Evolutionary conservation across 2,797 vertebrate species (phyloP), one percentile per base, ranked within the genome.

Genomic region (Ctenopoma multispine): DNA sequence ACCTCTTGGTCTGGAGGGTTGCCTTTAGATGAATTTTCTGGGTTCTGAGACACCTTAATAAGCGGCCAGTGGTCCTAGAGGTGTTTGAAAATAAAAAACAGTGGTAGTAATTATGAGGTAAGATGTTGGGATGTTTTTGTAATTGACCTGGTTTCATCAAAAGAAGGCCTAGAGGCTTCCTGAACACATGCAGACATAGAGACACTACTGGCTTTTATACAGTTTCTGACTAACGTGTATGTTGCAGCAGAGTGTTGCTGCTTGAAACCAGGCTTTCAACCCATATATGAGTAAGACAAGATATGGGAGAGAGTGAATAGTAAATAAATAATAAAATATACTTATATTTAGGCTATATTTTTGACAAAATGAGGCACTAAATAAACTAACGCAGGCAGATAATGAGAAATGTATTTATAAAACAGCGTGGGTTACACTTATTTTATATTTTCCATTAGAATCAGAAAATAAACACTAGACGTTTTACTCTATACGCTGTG

Each of bases 91-190:
- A 71, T 59, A 55, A 48, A 49, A 73, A 63, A 79, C 71, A 79
- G 68, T 74, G 59, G 49, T 29, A 7, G 68, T 77, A 69, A 77
- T 84, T 89, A 34, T 82, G 41, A 23, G n/a, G 63, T 59, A 72
- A 59, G 41, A 80, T 23, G 67, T 18, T 14, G 4, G 14, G 57
- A 60, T 78, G 63, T 60, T 79, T 51, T 73, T 50, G 61, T 60
- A 80, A 83, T 51, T 72, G 74, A 79, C 69, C 67, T 62, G 67
- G 58, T 50, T 64, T 72, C 43, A 66, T 71, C 29, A 57, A 62
- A 34, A 69, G 3, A 40, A 12, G 27, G 24, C 78, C 66, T 18
- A 6, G 36, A 77, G 69, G 34, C 41, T 80, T 79, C 66, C 60
- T 64, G 64, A 63, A 75, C 80, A 58, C 67, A 64, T 75, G 69